Base-by-base conservation (phyloP, 2,888 invertebrate species). In the Heliconius sara region DNA sequence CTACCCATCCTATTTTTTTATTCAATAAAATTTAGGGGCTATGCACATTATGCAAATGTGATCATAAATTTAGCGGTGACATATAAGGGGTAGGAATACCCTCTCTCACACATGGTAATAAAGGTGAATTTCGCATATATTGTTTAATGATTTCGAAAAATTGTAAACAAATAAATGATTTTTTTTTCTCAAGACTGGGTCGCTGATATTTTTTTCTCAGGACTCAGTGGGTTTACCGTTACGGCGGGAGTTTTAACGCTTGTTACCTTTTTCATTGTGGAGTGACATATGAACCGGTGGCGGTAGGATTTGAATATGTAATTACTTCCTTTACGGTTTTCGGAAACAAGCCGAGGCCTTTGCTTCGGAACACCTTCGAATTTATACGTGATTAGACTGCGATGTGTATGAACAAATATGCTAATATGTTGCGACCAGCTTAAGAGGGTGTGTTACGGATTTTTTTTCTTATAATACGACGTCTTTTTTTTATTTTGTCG, bases 1-100 rank as follows among this genome's bases (percentile, higher is more conserved):
- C 85, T 95, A 95, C 95, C 95, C 95, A 95, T 95, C 95, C 95
- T 95, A 95, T 95, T 95, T 95, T 95, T 95, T 95, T 93, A 93
- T 93, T 95, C 92, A 95, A 95, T 95, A 93, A 93, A 93, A 93
- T 93, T 94, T 94, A 93, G 94, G 95, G 95, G 93, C 92, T 90
- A 94, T 95, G 94, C 95, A 95, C 91, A 94, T 95, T 95, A 95
- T 95, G 95, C 95, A 95, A 95, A 95, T 95, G 95, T 93, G 91
- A 89, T 95, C 95, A 95, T 95, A 95, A 93, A 94, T 94, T 95
- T 93, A 87, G 89, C 89, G 90, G 87, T 91, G 88, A 88, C 88
- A 86, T 87, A 85, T 83, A 79, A 43, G 79, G 82, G 78, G 39
- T 78, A 79, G 85, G 19, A 82, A 83, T 80, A 82, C 79, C 84